Percentiles rank a stretch among this genome's conserved stretches.
phyloP scores from a whole-genome alignment of 2,113 vertebrate genomes.

The Danionella cerebrum region DNA sequence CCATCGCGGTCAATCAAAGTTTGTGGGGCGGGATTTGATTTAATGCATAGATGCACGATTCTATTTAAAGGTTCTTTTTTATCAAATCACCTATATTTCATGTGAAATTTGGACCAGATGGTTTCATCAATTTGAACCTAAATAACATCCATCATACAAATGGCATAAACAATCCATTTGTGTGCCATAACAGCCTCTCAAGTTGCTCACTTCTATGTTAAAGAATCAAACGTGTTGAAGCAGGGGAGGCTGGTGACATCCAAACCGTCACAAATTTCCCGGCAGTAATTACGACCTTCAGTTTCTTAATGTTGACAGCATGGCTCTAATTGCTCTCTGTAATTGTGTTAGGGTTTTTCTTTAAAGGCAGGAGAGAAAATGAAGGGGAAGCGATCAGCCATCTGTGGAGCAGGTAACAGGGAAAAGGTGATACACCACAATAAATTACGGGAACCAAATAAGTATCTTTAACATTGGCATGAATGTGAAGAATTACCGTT shows the following conservation, averaged over 20 bases:
- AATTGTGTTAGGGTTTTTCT: slow-evolving; percentile 56
- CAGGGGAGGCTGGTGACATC: slow-evolving; percentile 41
- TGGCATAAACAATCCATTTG: not conserved
- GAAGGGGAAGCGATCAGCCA: slow-evolving; percentile 44
- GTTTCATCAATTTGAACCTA: too few relatives aligned
- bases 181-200: not conserved
- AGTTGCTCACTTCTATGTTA: not conserved
- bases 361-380: slow-evolving; percentile 39
- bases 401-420: slow-evolving; percentile 39
- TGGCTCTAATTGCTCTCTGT: slow-evolving; percentile 57
- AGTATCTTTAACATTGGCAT: slow-evolving; percentile 36
- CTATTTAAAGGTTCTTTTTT: too few relatives aligned
- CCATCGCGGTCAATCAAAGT: too few relatives aligned
- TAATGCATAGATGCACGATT: too few relatives aligned
- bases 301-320: slow-evolving; percentile 54
- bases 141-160: not conserved
- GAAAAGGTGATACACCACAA: slow-evolving; percentile 28
- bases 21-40: too few relatives aligned
- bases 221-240: not conserved
- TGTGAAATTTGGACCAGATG: too few relatives aligned
- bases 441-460: slow-evolving; percentile 37
- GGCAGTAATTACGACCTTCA: slow-evolving; percentile 57
- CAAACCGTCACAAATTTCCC: slow-evolving; percentile 50
- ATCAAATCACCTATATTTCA: too few relatives aligned
- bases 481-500: slow-evolving; percentile 33